phyloP scores from a whole-genome alignment of 1,140 invertebrate genomes.

The Drosophila sp. region DNA sequence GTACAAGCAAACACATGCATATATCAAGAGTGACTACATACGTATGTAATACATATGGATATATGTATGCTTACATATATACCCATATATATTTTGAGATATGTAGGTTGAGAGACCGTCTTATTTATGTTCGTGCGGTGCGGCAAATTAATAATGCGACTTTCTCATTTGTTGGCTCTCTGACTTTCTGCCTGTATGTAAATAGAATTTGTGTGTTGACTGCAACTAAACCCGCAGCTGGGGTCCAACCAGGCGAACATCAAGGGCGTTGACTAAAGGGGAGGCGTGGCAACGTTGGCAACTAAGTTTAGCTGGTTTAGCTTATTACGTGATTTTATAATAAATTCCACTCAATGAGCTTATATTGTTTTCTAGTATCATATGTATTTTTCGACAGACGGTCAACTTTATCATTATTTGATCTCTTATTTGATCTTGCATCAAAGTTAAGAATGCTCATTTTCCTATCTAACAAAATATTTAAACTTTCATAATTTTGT shows the following conservation, averaged over 20 bases:
- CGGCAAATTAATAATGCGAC: constrained; percentile 81
- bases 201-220: constrained; percentile 45
- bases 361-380: neutral
- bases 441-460: too few species aligned
- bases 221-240: constrained; percentile 64
- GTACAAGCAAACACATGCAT: constrained; percentile 32
- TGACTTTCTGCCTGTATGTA: constrained; percentile 29
- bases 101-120: constrained; percentile 27
- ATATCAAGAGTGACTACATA: neutral
- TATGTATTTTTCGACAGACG: too few species aligned
- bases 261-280: too few species aligned
- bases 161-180: constrained; percentile 66
- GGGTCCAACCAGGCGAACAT: neutral
- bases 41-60: constrained; percentile 13
- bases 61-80: constrained; percentile 27
- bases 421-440: too few species aligned
- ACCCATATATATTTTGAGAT: neutral
- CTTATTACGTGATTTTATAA: neutral
- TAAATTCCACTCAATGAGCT: neutral
- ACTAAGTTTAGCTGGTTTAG: neutral
- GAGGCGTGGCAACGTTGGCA: neutral
- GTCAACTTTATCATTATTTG: too few species aligned
- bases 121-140: constrained; percentile 80
- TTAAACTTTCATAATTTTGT: too few species aligned
- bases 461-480: too few species aligned